Evolutionary conservation across 2,113 vertebrate species (phyloP).

Genomic region (Hepsetus odoe): DNA sequence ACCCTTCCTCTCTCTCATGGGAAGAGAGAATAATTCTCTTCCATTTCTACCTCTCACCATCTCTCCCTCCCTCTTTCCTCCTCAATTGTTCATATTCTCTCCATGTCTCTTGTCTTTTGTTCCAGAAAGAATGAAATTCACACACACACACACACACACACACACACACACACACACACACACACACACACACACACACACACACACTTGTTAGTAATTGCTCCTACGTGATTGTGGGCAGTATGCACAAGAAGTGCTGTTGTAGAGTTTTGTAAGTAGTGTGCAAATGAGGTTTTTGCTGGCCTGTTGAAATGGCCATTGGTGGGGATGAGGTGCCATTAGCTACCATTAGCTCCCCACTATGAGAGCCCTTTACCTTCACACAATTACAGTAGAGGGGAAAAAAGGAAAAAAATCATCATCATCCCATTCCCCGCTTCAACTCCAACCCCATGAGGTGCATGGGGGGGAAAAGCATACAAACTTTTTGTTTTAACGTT

Average conservation of each 20-base stretch:
- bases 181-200: conserved; percentile 29
- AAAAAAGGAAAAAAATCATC: conserved; percentile 59
- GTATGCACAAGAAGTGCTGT: conserved; percentile 32
- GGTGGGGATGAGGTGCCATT: conserved; percentile 74
- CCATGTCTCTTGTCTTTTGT: too few relatives aligned
- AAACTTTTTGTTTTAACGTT: conserved; percentile 15
- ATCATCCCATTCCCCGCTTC: conserved; percentile 51
- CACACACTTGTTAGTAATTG: conserved; percentile 15
- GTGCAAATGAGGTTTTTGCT: conserved; percentile 46
- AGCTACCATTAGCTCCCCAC: conserved; percentile 74
- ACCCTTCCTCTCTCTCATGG: background rate
- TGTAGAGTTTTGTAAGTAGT: conserved; percentile 42
- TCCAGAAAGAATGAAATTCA: too few relatives aligned
- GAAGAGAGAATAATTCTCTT: too few relatives aligned
- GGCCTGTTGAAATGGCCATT: conserved; percentile 31
- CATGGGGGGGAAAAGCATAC: conserved; percentile 22
- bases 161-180: too few relatives aligned
- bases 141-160: too few relatives aligned
- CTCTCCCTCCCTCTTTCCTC: background rate
- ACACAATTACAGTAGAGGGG: conserved; percentile 67
- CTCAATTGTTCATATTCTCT: background rate
- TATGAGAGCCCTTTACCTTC: conserved; percentile 71
- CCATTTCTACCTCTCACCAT: background rate
- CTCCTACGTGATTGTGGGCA: conserved; percentile 22
- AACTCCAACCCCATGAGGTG: background rate